A percentile compares a stretch with the other conserved stretches of the same genome.
phyloP scores from a whole-genome alignment of 2,888 invertebrate species.

The Linnaemya tessellans region DNA sequence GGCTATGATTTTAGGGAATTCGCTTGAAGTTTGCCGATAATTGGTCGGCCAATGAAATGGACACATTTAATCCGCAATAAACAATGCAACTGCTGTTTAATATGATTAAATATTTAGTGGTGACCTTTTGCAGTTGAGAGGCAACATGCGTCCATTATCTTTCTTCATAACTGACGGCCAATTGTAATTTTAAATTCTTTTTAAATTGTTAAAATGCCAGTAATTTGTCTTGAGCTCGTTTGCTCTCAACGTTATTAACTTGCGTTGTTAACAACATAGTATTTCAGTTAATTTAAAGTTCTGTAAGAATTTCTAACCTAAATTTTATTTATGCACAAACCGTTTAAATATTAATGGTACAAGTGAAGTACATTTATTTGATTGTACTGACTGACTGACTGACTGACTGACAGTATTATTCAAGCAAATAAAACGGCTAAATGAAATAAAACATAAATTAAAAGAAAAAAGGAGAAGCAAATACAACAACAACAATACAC shows the following conservation, averaged over 20 bases:
- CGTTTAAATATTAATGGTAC: constrained; percentile 34
- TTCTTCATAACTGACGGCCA: background rate
- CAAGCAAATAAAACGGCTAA: constrained; percentile 4
- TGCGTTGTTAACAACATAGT: no score
- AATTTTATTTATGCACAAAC: constrained; percentile 58
- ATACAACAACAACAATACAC: constrained; percentile 80
- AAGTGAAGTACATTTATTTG: constrained; percentile 17
- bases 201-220: background rate
- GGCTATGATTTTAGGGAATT: no score
- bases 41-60: no score
- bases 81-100: background rate
- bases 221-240: background rate
- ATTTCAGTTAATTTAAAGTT: constrained; percentile 39
- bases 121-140: background rate
- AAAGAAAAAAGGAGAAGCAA: background rate
- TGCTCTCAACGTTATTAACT: background rate
- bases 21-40: no score
- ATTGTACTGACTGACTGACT: background rate
- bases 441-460: background rate
- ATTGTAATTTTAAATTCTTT: background rate
- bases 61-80: no score
- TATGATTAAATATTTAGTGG: background rate
- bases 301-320: constrained; percentile 57
- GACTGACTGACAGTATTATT: constrained; percentile 15
- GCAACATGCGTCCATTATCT: background rate